Evolutionary conservation across 2,113 vertebrate genomes (phyloP), one percentile per base, ranked within the genome.

Genomic region (Menidia beryllina): DNA sequence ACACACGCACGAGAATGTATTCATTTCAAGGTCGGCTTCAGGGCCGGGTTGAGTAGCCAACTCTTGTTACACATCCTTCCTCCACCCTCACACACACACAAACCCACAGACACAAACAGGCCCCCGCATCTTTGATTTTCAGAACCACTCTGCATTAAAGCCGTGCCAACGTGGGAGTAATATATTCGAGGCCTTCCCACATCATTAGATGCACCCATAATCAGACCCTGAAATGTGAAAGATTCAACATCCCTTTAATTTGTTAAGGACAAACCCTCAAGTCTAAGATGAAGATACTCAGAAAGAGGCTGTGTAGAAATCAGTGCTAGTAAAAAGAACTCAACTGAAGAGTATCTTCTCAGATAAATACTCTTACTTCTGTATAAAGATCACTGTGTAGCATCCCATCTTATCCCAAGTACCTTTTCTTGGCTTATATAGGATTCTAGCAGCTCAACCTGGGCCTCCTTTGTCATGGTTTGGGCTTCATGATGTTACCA

Each of bases 21-120:
- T 75, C 27, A 45, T 88, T 90, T 88, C 89, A 91, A 91, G 89
- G 88, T 88, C 86, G 86, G 75, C 70, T 68, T 56, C 1, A 2
- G 60, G 79, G 88, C 27, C 23, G 61, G 62, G 67, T 75, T 75
- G 66, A 70, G 77, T 54, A 77, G 79, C 72, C 75, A 82, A 82
- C 88, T 88, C 83, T 53, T 72, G 76, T 89, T 88, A 89, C 84
- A 84, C 27, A 65, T 62, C 27, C 50, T 45, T 55, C 56, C 65
- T 25, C 9, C 64, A 24, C 55, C 14, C 57, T 55, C 65, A 25
- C 51, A 36, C 57, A 36, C 57, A 34, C 48, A 51, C n/a, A 65
- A 59, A 24, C 25, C 10, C 20, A 20, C 50, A 52, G 17, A 11
- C 34, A 52, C 59, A 5, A n/a, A n/a, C 45, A 39, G 47, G 38